These are phyloP conservation scores for Sinodicranocentrus sp. DNA, from an alignment of 2,888 invertebrate genomes.

Conservation along the genomic window DNA sequence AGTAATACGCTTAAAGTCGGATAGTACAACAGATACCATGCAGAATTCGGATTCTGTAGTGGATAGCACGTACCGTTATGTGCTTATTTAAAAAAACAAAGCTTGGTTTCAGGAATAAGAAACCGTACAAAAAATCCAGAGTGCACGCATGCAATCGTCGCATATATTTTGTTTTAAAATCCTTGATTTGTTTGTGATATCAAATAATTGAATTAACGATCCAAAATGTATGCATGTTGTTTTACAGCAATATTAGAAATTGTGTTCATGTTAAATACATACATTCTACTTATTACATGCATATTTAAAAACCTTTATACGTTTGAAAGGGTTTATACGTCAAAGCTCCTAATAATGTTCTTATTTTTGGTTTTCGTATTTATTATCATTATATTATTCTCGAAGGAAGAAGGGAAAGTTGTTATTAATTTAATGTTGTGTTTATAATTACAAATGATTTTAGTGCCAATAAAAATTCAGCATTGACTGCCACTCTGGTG, in stretches of 20 bases:
- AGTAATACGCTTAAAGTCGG: neutral
- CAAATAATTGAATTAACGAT: neutral
- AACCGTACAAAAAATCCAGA: no score
- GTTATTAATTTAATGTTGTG: slow-evolving; percentile 58
- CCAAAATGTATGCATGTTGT: neutral
- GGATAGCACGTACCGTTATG: no score
- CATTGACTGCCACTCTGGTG: slow-evolving; percentile 13
- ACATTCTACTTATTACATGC: slow-evolving; percentile 4
- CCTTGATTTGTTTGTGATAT: neutral
- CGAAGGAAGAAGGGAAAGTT: slow-evolving; percentile 46
- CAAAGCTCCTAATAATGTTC: slow-evolving; percentile 6
- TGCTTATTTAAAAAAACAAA: no score
- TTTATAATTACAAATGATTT: slow-evolving; percentile 35
- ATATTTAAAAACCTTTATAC: no score
- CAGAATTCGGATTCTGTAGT: no score
- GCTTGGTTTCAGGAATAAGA: no score
- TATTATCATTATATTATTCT: slow-evolving; percentile 14
- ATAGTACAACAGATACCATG: no score
- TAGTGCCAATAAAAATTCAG: slow-evolving; percentile 60
- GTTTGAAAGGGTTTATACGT: slow-evolving; percentile 22
- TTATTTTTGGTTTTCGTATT: slow-evolving; percentile 24
- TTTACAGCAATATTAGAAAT: no score
- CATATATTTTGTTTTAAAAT: slow-evolving; percentile 1
- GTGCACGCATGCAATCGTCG: neutral
- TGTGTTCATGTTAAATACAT: slow-evolving; percentile 62